These are phyloP conservation scores for Phaonia tiefii DNA, from an alignment of 2,888 invertebrate species.

Conservation along the genomic window DNA sequence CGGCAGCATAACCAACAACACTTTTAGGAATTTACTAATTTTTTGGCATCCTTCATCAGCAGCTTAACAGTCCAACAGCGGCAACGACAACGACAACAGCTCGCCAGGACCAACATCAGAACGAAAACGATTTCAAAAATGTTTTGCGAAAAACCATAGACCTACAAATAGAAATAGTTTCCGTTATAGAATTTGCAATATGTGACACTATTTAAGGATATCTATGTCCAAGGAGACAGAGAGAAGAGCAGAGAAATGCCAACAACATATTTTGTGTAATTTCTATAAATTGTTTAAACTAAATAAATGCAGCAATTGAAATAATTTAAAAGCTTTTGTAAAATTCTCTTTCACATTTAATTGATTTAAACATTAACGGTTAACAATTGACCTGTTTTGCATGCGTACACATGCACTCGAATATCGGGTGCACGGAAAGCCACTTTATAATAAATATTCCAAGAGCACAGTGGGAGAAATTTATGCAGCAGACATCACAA, in stretches of 20 bases:
- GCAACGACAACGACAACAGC: neutral
- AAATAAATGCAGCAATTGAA: constrained; percentile 1
- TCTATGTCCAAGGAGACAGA: neutral
- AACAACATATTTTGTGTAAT: constrained; percentile 2
- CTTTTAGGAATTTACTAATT: constrained; percentile 45
- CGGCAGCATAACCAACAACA: constrained; percentile 13
- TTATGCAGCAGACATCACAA: too few species aligned
- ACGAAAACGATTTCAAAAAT: constrained; percentile 14
- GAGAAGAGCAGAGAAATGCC: too few species aligned
- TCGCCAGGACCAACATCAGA: neutral
- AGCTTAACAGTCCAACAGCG: constrained; percentile 44
- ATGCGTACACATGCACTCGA: too few species aligned
- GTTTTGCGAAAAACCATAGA: constrained; percentile 17
- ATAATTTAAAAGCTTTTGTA: constrained; percentile 23
- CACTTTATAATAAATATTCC: too few species aligned
- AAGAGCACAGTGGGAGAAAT: too few species aligned
- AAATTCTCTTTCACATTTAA: constrained; percentile 22
- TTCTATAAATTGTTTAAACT: neutral
- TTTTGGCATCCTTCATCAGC: constrained; percentile 53
- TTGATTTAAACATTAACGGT: constrained; percentile 38
- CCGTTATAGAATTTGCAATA: constrained; percentile 4
- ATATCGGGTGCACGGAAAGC: too few species aligned
- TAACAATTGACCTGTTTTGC: constrained; percentile 19
- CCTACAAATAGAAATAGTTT: constrained; percentile 29
- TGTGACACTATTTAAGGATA: constrained; percentile 16